phyloP scores from a whole-genome alignment of 2,113 vertebrate genomes.

The Oreochromis aureus region DNA sequence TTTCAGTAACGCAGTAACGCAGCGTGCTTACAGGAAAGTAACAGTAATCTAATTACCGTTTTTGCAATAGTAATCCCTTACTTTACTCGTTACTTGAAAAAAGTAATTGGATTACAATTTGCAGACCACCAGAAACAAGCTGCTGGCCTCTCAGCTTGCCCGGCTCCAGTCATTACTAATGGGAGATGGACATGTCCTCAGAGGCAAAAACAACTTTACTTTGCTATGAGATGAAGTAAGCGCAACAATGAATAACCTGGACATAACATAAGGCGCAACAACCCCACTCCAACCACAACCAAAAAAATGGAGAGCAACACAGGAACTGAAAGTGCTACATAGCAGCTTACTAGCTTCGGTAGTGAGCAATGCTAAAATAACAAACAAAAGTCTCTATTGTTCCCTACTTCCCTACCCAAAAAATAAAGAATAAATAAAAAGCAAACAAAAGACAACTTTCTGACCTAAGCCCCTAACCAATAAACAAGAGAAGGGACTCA shows the following conservation, averaged over 20 bases:
- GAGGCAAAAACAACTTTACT: not conserved
- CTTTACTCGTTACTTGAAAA: no score
- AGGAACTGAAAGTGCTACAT: not conserved
- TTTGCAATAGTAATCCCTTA: no score
- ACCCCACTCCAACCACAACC: not conserved
- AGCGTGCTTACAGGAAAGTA: no score
- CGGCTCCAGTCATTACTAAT: not conserved
- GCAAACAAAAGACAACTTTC: not conserved
- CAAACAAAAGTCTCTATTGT: accelerated
- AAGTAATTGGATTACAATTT: not conserved
- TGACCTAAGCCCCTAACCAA: not conserved
- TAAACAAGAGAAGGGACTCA: not conserved
- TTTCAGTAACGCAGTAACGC: no score
- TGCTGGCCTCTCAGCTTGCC: not conserved
- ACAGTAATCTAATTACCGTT: no score
- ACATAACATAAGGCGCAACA: not conserved
- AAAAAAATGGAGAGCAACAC: not conserved
- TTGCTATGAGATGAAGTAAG: not conserved
- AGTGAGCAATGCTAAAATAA: not conserved
- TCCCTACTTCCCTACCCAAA: not conserved
- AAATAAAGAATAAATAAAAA: not conserved
- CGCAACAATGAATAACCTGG: not conserved
- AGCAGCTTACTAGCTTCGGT: not conserved
- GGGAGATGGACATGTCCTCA: not conserved
- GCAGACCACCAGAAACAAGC: not conserved